phyloP scores from a whole-genome alignment of 2,888 invertebrate genomes.

The Incurvaria masculella region DNA sequence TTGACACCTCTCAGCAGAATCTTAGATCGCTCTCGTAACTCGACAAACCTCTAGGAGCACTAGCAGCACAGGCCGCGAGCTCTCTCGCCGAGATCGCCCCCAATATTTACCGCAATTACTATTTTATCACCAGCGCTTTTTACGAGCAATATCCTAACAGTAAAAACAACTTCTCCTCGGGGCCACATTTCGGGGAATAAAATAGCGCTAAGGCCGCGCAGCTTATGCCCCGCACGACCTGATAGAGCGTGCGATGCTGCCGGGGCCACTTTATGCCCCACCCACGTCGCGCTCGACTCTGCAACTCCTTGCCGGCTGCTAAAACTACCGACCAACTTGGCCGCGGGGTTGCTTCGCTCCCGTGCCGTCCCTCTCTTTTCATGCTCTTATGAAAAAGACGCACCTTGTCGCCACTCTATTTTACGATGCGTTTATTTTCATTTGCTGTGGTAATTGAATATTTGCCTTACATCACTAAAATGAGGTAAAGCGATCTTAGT shows the following conservation, averaged over 20 bases:
- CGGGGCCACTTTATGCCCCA: neutral
- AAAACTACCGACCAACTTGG: too few species aligned
- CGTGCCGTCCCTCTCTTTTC: too few species aligned
- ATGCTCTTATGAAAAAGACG: too few species aligned
- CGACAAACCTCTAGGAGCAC: too few species aligned
- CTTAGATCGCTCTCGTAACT: too few species aligned
- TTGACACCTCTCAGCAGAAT: too few species aligned
- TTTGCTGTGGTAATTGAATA: too few species aligned
- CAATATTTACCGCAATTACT: neutral
- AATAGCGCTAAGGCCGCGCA: neutral
- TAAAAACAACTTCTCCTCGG: neutral
- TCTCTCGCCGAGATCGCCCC: neutral
- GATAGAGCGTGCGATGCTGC: neutral
- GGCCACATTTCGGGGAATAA: neutral
- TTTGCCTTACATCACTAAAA: too few species aligned
- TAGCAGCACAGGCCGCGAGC: neutral
- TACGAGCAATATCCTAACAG: neutral
- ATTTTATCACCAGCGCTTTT: neutral
- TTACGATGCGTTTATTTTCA: too few species aligned
- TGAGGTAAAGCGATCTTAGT: too few species aligned
- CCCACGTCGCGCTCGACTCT: neutral
- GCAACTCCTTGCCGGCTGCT: neutral
- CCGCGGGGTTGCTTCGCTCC: too few species aligned
- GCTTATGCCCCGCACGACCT: neutral
- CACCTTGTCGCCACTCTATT: too few species aligned